Evolutionary conservation across 2,797 vertebrate species (phyloP), one percentile per base, ranked within the genome.

Genomic region (Naso thynnoides): DNA sequence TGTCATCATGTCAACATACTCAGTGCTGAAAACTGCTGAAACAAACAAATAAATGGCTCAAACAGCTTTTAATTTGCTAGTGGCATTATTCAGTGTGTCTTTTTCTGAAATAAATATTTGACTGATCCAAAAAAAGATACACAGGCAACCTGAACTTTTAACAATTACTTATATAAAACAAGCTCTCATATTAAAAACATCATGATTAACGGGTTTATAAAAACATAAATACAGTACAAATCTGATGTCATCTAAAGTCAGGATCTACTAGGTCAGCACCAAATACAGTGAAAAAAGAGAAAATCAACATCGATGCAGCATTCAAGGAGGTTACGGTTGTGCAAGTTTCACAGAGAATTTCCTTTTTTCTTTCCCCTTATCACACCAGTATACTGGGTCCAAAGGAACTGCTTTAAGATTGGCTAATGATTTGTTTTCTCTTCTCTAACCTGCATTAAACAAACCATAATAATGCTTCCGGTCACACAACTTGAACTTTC

Each of bases 201-300:
- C 50, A 83, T 70, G 29, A 83, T 79, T 54, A 80, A 79, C 27
- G 3, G 4, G 52, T 76, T 57, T 64, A 73, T 75, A 79, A 87
- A 88, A 81, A 73, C 52, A 82, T 60, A 85, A 84, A 83, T 88
- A 90, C 81, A 91, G 73, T 84, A 82, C 61, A 82, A 75, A 70
- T 62, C 26, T 65, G 44, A 78, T 70, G 27, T 53, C 18, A 55
- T 63, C n/a, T 54, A 76, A 77, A 49, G 31, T 70, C 45, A 69
- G 36, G 42, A 67, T 73, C 33, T 10, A 65, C 70, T 26, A 10
- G 16, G 45, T 85, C 54, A 57, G 60, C 82, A 84, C 65, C 70
- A 79, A 54, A 61, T 57, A 55, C 33, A 76, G 61, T 4, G 56
- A 15, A 83, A 77, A 82, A 62, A n/a, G n/a, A 72, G 59, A n/a